Conservation (phyloP, 1,140 invertebrate species). For the Vollenhovia emeryi region DNA sequence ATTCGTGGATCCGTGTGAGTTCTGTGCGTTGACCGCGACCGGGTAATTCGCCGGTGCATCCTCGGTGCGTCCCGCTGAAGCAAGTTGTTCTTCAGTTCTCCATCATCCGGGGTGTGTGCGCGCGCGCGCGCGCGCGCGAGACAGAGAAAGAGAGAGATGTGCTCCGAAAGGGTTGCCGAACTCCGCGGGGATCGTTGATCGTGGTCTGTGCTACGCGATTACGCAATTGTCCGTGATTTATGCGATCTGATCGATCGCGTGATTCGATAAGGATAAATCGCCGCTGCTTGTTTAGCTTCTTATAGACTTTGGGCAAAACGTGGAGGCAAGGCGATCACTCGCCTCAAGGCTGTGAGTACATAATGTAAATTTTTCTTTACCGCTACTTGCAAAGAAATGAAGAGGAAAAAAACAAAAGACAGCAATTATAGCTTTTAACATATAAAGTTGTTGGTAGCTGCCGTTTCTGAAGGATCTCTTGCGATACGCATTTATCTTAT, state of each 20-base stretch:
- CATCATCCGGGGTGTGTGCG: neutral
- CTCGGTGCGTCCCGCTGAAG: neutral
- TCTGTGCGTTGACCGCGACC: constrained; percentile 14
- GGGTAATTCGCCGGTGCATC: neutral
- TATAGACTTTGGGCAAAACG: neutral
- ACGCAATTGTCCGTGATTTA: neutral
- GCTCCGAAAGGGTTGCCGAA: constrained; percentile 15
- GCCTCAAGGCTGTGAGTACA: constrained; percentile 17
- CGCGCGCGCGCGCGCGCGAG: neutral
- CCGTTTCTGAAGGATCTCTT: neutral
- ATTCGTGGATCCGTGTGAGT: constrained; percentile 20
- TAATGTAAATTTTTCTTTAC: neutral
- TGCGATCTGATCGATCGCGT: neutral
- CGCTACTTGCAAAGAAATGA: no score
- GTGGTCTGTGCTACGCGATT: neutral
- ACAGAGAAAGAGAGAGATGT: no score
- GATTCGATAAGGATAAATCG: neutral
- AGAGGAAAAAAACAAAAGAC: no score
- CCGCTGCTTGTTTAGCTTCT: neutral
- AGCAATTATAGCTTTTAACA: neutral
- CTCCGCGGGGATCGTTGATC: neutral
- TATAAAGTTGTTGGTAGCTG: neutral
- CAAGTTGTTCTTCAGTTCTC: neutral
- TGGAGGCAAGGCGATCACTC: neutral
- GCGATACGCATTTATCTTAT: neutral